Evolutionary conservation across 2,888 invertebrate genomes (phyloP), one percentile per base, ranked within the genome.

Genomic region (Meiosimyza decipiens): DNA sequence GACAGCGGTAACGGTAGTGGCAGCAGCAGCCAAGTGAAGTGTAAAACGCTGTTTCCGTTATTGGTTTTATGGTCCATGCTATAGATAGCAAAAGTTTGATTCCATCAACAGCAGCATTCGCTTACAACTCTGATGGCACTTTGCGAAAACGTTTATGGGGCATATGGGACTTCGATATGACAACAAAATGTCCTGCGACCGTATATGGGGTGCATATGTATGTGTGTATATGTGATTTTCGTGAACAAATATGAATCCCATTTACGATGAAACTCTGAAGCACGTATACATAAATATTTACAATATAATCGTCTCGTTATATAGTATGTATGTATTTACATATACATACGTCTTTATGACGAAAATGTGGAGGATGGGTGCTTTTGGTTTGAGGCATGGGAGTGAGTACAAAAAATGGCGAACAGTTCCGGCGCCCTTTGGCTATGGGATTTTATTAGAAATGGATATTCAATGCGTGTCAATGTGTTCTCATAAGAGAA

Each of bases 91-190:
- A 73, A 79, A 77, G 77, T 80, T 80, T 81, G 82, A 80, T 82
- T 79, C 77, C 80, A 79, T 79, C 75, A 76, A 73, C 79, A 12
- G 63, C 16, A 18, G 63, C 16, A n/a, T 80, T 80, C 80, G 80
- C 82, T 80, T 78, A 78, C 78, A 84, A 82, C 81, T 79, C 80
- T 81, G 83, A 82, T 83, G 84, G 77, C 78, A 83, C 80, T 84
- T 80, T 77, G 68, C 63, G 74, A 71, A 75, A 74, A 78, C 80
- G 79, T 83, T 84, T 84, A 86, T 84, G 82, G 83, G 83, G 82
- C 85, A 86, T 85, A 85, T 86, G 86, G 85, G 86, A 85, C 82
- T 83, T 80, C 83, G 85, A 84, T 85, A 83, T 83, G 85, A 83
- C 83, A 84, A 81, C 82, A 82, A 82, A 85, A 85, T 77, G 77